These are phyloP conservation scores for Onychomys torridus DNA, from an alignment of 2,797 vertebrate genomes.

Conservation along the genomic window DNA sequence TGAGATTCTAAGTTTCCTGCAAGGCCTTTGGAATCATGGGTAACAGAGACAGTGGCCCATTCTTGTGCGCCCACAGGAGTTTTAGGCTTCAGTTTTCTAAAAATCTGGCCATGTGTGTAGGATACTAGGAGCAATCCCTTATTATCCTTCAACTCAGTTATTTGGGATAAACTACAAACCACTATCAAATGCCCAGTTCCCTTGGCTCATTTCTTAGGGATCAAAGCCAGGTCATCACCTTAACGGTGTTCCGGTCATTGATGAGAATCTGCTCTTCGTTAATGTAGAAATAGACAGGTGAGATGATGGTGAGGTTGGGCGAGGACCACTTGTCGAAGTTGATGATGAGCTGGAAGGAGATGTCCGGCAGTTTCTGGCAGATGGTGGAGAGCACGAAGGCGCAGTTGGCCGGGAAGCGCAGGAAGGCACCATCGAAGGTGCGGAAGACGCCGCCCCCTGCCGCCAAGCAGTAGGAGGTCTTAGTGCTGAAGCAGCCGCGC, in stretches of 20 bases:
- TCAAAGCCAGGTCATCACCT: constrained; percentile 87
- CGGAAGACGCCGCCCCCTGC: constrained; percentile 97
- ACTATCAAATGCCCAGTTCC: background rate
- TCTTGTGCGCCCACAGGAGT: background rate
- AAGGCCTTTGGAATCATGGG: background rate
- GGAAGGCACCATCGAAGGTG: constrained; percentile 97
- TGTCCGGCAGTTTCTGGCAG: constrained; percentile 98
- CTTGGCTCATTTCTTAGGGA: background rate
- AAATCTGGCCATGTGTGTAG: background rate
- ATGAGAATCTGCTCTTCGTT: constrained; percentile 99
- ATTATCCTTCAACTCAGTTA: background rate
- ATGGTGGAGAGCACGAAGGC: constrained; percentile 99
- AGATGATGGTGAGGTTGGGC: constrained; percentile 98
- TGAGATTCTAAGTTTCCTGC: background rate
- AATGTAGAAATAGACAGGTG: constrained; percentile 98
- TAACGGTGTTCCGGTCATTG: constrained; percentile 94
- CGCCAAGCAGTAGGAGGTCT: constrained; percentile 94
- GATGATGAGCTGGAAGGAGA: constrained; percentile 99
- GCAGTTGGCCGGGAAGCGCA: constrained; percentile 97
- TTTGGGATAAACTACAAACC: background rate
- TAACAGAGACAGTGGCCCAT: background rate
- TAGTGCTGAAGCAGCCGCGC: constrained; percentile 94
- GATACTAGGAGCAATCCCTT: background rate
- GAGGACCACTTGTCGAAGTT: constrained; percentile 99
- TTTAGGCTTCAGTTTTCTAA: background rate